Percentiles rank a stretch among this genome's conserved stretches.
Evolutionary conservation across 2,888 invertebrate genomes (phyloP).

Genomic region (Acholoe squamosa): DNA sequence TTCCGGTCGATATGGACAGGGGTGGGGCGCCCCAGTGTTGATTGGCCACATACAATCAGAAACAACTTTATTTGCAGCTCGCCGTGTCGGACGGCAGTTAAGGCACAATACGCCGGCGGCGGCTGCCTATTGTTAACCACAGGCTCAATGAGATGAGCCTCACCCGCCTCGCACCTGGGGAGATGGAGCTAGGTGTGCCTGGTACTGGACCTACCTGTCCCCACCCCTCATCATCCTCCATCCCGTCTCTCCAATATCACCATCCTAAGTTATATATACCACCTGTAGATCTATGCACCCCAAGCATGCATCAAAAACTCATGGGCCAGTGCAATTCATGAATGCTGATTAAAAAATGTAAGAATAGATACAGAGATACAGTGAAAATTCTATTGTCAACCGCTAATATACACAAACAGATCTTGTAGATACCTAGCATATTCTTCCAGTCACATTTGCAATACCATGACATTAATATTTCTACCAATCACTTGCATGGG

Average conservation of each 20-base stretch:
- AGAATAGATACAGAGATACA: no score
- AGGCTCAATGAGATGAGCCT: not conserved
- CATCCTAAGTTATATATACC: no score
- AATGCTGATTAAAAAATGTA: no score
- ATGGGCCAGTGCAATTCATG: no score
- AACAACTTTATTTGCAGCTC: slow-evolving; percentile 45
- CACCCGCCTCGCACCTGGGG: slow-evolving; percentile 35
- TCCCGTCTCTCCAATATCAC: not conserved
- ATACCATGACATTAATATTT: no score
- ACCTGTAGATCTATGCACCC: no score
- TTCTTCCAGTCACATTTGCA: no score
- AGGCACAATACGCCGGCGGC: not conserved
- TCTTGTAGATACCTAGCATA: no score
- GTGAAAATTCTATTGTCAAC: no score
- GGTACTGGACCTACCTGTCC: slow-evolving; percentile 1
- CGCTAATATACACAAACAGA: no score
- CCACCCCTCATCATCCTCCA: not conserved
- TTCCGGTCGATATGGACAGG: slow-evolving; percentile 5
- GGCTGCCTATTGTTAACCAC: not conserved
- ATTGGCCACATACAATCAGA: slow-evolving; percentile 44
- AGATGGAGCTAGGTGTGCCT: not conserved
- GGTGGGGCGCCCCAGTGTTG: slow-evolving; percentile 9
- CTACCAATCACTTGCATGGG: no score
- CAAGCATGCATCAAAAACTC: no score
- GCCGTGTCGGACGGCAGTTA: slow-evolving; percentile 52